Evolutionary conservation across 2,113 vertebrate genomes (phyloP), one percentile per base, ranked within the genome.

Genomic region (Clarias batrachus): DNA sequence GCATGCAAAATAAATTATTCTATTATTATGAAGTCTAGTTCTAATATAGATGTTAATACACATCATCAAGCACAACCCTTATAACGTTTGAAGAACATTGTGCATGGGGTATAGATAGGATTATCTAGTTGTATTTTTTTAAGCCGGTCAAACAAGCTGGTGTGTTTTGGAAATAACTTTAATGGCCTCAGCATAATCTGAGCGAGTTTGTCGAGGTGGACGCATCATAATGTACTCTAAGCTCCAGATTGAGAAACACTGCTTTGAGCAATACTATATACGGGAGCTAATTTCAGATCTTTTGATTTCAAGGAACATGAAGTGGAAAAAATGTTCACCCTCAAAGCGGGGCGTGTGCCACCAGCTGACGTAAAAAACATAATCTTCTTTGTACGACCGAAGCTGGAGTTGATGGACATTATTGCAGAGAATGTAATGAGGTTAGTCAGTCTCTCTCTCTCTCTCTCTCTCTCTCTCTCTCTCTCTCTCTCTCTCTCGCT

Each of bases 301-400:
- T 57, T n/a, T 82, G 37, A 27, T 37, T 66, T 54, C 80, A 71
- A 99, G 98, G 98, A 99, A 90, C 98, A 99, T 95, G 98, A 99
- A 91, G 98, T 99, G 91, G 97, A 99, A 83, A 99, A 99, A 93
- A 99, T 99, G 98, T 99, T 99, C 91, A 98, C 98, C 0, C 96
- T 99, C 9, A 99, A 98, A 92, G 93, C 94, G 14, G 97, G 96
- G 60, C 95, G 96, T 33, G 95, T 99, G 71, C 98, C 98, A 0
- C 52, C 95, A 74, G 96, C 97, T 0, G 97, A 99, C 10, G 98
- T 99, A 90, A 99, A 98, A 93, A 99, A 99, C 63, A 94, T 99
- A 25, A 99, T 99, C 86, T 99, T 99, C 91, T 98, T 99, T 88
- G 97, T 99, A 37, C 94, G 98, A 88, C 98, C 98, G 27, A 95